A percentile compares a stretch with the other conserved stretches of the same genome.
Conservation (phyloP, 2,113 vertebrate species). For the Gnathonemus echidnorhynchus region DNA sequence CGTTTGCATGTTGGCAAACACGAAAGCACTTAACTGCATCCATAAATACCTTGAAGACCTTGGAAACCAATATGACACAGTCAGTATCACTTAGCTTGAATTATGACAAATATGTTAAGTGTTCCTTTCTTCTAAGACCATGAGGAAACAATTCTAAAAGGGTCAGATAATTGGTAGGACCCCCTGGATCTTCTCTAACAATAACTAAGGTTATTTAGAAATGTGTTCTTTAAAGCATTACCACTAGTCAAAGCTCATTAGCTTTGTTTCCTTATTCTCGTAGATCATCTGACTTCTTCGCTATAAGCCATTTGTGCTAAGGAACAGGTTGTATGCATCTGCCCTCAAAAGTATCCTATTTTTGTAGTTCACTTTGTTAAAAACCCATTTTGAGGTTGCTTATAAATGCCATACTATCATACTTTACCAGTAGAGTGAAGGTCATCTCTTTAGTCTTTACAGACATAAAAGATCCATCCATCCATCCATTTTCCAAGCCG, state of each 20-base stretch:
- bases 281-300: neutral
- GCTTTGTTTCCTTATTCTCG: neutral
- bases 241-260: neutral
- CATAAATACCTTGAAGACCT: neutral
- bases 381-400: neutral
- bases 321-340: neutral
- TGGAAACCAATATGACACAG: neutral
- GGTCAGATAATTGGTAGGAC: neutral
- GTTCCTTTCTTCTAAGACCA: neutral
- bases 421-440: neutral
- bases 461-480: neutral
- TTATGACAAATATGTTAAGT: neutral
- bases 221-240: neutral
- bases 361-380: neutral
- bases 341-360: neutral
- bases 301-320: neutral
- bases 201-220: neutral
- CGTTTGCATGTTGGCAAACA: neutral
- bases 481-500: too few species aligned
- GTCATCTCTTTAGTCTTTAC: neutral
- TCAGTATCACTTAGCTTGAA: neutral
- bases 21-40: neutral
- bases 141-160: neutral
- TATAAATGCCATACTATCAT: neutral
- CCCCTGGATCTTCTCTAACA: neutral